A percentile compares a stretch with the other conserved stretches of the same genome.
These are phyloP conservation scores for Ceratotherium simum DNA, from an alignment of 2,113 vertebrate genomes.

Conservation along the genomic window DNA sequence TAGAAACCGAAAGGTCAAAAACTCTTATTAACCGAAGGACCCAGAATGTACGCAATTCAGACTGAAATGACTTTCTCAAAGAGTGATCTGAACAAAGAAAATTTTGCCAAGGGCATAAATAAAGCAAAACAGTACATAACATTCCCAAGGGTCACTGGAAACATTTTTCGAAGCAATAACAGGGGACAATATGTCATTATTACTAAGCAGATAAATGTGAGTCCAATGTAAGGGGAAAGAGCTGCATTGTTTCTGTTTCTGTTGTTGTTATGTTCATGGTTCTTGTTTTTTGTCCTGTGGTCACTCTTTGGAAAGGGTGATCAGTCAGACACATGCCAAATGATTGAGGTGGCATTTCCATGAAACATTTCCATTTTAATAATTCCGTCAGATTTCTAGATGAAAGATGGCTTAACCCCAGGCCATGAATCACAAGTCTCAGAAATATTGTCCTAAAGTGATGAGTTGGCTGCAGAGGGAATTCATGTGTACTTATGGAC, in stretches of 20 bases:
- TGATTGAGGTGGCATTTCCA: background rate
- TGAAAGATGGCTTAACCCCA: constrained; percentile 60
- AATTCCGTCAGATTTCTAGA: constrained; percentile 69
- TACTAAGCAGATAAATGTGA: background rate
- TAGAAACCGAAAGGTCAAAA: constrained; percentile 59
- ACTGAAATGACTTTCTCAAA: constrained; percentile 56
- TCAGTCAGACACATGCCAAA: background rate
- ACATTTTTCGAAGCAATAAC: constrained; percentile 30
- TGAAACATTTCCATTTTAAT: constrained; percentile 60
- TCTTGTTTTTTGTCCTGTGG: background rate
- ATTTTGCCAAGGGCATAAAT: constrained; percentile 50
- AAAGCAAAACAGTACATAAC: constrained; percentile 30
- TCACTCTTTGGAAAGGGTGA: background rate
- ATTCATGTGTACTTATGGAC: constrained; percentile 43
- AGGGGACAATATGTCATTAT: constrained; percentile 26
- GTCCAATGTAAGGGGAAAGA: background rate
- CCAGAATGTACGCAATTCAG: constrained; percentile 48
- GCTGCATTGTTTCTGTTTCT: background rate
- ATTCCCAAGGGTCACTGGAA: background rate
- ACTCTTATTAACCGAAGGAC: constrained; percentile 35
- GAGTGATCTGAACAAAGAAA: constrained; percentile 12
- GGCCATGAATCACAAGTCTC: constrained; percentile 65
- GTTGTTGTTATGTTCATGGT: background rate
- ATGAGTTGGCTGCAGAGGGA: constrained; percentile 18
- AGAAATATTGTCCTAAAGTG: constrained; percentile 64